Percentiles rank a stretch among this genome's conserved stretches.
phyloP scores from a whole-genome alignment of 2,797 vertebrate genomes.

The Anas bernieri region DNA sequence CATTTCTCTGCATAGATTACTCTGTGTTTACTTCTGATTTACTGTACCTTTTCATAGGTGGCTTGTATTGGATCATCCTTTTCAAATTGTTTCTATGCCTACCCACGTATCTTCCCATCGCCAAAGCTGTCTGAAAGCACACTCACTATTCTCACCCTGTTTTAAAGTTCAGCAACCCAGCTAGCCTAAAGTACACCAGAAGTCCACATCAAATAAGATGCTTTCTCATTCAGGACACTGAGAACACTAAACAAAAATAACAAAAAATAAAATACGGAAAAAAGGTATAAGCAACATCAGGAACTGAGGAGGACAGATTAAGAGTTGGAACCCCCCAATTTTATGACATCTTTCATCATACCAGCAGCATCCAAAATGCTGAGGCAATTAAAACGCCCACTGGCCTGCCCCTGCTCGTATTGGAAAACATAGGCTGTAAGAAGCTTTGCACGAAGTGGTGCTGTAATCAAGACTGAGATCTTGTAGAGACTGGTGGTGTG shows the following conservation, averaged over 20 bases:
- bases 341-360: neutral
- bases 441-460: neutral
- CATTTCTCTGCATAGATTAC: neutral
- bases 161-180: neutral
- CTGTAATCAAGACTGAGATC: neutral
- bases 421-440: neutral
- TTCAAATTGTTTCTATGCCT: neutral
- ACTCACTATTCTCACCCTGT: neutral
- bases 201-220: neutral
- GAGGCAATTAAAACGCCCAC: neutral
- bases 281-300: neutral
- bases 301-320: neutral
- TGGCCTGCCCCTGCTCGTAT: neutral
- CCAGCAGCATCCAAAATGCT: neutral
- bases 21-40: neutral
- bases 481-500: neutral
- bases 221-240: neutral
- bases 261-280: neutral
- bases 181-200: neutral
- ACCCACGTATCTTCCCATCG: neutral
- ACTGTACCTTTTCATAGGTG: neutral
- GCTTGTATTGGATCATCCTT: neutral
- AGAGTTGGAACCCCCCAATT: neutral
- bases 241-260: neutral
- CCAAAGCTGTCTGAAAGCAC: neutral